Evolutionary conservation across 2,113 vertebrate species (phyloP), one percentile per base, ranked within the genome.

Genomic region (Lasiurus borealis): DNA sequence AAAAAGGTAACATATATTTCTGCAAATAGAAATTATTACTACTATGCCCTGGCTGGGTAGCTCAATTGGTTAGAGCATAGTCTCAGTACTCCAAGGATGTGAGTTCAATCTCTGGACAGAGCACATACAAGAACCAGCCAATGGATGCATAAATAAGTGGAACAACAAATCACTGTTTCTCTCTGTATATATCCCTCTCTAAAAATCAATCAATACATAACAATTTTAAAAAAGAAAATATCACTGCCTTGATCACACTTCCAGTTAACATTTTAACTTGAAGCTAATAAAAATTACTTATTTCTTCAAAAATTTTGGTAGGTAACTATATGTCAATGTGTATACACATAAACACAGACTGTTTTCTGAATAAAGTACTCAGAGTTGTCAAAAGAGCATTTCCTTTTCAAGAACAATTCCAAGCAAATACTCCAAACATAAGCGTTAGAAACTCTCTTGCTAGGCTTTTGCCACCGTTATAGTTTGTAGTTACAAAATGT

Each of bases 361-460:
- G 4, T 29, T 90, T 68, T 86, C 94, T 59, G 68, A 59, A 72
- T 80, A n/a, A 92, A 29, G 16, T 85, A 64, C 64, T 87, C 40
- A 31, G 29, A 85, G 68, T 40, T 83, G 18, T 85, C 48, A 73
- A 59, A 83, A 78, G 76, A 25, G 64, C 46, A 29, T 88, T 90
- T 73, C 31, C 71, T 91, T 83, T 75, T 72, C 31, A 89, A 72
- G 31, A 94, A 81, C 18, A 59, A 52, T 92, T 76, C 44, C 73
- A 92, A 92, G 40, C 19, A 77, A 94, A 10, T 27, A 68, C 75
- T 68, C 44, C 64, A 88, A 90, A 76, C 50, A 77, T 59, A 80
- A 80, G 78, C 89, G 8, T 68, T 85, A 93, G 46, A 88, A 89
- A 91, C 81, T 64, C 18, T 71, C 94, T 86, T 78, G 46, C 77